phyloP scores from a whole-genome alignment of 2,113 vertebrate species.

The Brachirus orientalis region DNA sequence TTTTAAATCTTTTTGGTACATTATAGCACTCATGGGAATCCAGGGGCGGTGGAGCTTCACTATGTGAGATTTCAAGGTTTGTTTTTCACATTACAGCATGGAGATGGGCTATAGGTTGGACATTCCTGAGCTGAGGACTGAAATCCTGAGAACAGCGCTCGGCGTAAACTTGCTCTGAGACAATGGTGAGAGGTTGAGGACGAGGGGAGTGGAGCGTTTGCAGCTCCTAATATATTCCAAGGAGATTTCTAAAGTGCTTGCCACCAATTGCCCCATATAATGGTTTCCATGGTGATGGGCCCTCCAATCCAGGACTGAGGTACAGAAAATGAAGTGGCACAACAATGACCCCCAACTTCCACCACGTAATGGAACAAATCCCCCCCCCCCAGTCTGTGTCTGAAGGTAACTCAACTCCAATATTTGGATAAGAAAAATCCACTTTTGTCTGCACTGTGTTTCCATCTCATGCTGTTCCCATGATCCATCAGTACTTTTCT shows the following conservation, averaged over 20 bases:
- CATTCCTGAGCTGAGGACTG: slow-evolving; percentile 55
- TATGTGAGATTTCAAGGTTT: slow-evolving; percentile 3
- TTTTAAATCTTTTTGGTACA: neutral
- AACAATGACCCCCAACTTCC: slow-evolving; percentile 72
- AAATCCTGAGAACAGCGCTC: slow-evolving; percentile 56
- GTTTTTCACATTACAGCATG: slow-evolving; percentile 28
- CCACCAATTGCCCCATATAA: slow-evolving; percentile 77
- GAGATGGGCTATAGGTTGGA: slow-evolving; percentile 28
- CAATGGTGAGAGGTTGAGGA: slow-evolving; percentile 65
- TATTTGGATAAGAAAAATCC: slow-evolving; percentile 52
- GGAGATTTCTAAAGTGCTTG: slow-evolving; percentile 72
- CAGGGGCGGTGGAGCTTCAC: neutral
- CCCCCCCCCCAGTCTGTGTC: slow-evolving; percentile 41
- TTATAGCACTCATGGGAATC: neutral
- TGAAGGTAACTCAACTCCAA: slow-evolving; percentile 58
- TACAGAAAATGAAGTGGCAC: slow-evolving; percentile 55
- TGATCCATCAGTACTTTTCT: slow-evolving; percentile 40
- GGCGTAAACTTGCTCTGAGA: slow-evolving; percentile 50
- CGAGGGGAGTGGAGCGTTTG: slow-evolving; percentile 58
- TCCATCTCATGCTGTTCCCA: slow-evolving; percentile 50
- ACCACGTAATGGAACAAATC: slow-evolving; percentile 45
- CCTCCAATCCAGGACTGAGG: slow-evolving; percentile 53
- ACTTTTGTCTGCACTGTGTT: slow-evolving; percentile 44
- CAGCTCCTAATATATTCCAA: slow-evolving; percentile 74
- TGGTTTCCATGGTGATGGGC: slow-evolving; percentile 78